phyloP scores from a whole-genome alignment of 2,888 invertebrate species.

The Reticulitermes lucifugus region DNA sequence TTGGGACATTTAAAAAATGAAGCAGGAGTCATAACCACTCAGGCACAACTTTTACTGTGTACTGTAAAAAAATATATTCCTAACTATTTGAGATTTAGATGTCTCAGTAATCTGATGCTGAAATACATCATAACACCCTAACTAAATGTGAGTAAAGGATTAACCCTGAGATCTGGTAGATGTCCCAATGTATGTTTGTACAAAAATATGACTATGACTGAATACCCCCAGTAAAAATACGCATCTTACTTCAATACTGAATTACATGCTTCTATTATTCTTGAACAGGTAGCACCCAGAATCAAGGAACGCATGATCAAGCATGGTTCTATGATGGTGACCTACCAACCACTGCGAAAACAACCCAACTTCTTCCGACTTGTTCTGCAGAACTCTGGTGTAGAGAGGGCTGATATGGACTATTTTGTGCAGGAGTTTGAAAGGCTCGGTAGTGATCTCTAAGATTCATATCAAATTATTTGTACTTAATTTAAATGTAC shows the following conservation, averaged over 20 bases:
- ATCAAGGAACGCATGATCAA: constrained; percentile 97
- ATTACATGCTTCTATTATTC: constrained; percentile 21
- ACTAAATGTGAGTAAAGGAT: no score
- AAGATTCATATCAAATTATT: constrained; percentile 52
- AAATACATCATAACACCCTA: no score
- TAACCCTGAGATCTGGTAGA: no score
- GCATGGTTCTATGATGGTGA: constrained; percentile 95
- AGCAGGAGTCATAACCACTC: no score
- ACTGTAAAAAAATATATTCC: no score
- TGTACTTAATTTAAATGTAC: background rate
- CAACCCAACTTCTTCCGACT: constrained; percentile 95
- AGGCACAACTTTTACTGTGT: no score
- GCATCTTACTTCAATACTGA: background rate
- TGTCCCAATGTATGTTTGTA: no score
- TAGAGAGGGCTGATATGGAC: constrained; percentile 85
- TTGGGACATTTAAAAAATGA: no score
- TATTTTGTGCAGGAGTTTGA: constrained; percentile 91
- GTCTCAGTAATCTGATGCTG: no score
- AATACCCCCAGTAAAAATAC: background rate
- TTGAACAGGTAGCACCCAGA: constrained; percentile 80
- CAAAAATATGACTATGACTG: no score
- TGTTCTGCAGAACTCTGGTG: constrained; percentile 90
- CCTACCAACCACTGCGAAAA: constrained; percentile 89
- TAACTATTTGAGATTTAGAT: no score
- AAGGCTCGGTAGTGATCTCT: constrained; percentile 80